phyloP scores from a whole-genome alignment of 2,797 vertebrate genomes.

The Eleutherodactylus coqui region DNA sequence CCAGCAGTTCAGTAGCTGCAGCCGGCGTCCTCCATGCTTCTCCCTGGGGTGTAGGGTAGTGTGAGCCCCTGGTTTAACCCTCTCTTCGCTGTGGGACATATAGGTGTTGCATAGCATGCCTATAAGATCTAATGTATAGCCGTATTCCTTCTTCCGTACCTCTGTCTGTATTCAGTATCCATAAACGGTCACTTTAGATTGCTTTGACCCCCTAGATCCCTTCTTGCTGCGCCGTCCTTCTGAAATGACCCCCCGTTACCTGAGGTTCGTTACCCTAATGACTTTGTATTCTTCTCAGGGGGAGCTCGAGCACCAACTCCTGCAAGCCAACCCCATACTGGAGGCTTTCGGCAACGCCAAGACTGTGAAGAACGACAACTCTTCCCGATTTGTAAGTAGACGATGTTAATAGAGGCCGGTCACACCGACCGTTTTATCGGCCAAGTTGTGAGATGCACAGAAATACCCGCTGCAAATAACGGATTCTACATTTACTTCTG shows the following conservation, averaged over 20 bases:
- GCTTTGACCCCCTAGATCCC: neutral
- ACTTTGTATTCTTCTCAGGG: slow-evolving; percentile 76
- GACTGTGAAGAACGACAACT: slow-evolving; percentile 99
- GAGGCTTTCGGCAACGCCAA: slow-evolving; percentile 99
- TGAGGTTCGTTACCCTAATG: neutral
- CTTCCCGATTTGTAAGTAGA: slow-evolving; percentile 93
- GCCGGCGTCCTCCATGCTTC: too few species aligned
- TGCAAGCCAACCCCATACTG: slow-evolving; percentile 97
- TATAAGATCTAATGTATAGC: too few species aligned
- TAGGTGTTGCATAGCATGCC: too few species aligned
- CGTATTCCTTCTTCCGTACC: neutral
- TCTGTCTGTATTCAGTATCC: neutral
- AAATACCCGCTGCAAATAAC: too few species aligned
- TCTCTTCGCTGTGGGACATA: too few species aligned
- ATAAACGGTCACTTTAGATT: neutral
- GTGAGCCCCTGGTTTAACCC: neutral
- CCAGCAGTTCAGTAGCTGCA: too few species aligned
- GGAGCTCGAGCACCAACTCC: slow-evolving; percentile 95
- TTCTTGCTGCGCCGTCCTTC: neutral
- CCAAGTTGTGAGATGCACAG: too few species aligned
- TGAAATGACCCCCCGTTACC: neutral
- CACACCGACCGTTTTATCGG: too few species aligned
- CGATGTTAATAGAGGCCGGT: too few species aligned
- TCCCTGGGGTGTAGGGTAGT: too few species aligned
- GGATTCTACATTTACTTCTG: too few species aligned